Evolutionary conservation across 2,888 invertebrate genomes (phyloP).

Genomic region (Bunonema sp.): DNA sequence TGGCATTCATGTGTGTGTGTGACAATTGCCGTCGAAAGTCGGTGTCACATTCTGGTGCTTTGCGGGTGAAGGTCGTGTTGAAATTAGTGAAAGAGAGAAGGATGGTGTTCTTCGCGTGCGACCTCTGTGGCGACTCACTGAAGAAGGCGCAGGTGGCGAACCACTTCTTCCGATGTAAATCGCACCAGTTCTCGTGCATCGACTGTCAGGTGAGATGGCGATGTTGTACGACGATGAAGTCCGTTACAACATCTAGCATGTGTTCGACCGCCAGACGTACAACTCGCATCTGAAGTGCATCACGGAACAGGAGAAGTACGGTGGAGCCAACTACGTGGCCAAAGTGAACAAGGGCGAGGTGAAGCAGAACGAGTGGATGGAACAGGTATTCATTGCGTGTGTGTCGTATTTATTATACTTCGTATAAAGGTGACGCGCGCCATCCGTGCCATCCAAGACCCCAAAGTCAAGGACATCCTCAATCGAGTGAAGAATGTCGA

Average conservation of each 20-base stretch:
- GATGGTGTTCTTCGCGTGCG: conserved; percentile 89
- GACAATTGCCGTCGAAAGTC: no score
- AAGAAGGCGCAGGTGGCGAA: conserved; percentile 62
- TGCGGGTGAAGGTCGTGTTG: no score
- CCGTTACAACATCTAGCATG: background rate
- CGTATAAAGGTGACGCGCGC: conserved; percentile 40
- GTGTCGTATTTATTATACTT: no score
- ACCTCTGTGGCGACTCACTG: conserved; percentile 72
- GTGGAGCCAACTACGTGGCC: conserved; percentile 49
- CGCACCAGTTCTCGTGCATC: conserved; percentile 67
- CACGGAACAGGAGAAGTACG: conserved; percentile 71
- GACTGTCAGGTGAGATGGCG: conserved; percentile 58
- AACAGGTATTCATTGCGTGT: no score
- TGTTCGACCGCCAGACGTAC: conserved; percentile 66
- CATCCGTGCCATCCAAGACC: conserved; percentile 23
- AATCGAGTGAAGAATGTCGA: conserved; percentile 17
- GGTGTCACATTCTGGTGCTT: no score
- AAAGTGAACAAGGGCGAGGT: conserved; percentile 47
- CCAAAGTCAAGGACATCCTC: conserved; percentile 20
- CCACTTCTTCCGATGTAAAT: conserved; percentile 51
- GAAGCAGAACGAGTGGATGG: conserved; percentile 49
- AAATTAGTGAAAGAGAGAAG: no score
- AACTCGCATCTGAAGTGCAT: conserved; percentile 68
- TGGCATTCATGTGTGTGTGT: no score
- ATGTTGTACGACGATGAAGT: background rate